These are phyloP conservation scores for Diachasmimorpha longicaudata DNA, from an alignment of 1,140 invertebrate genomes.

Conservation along the genomic window DNA sequence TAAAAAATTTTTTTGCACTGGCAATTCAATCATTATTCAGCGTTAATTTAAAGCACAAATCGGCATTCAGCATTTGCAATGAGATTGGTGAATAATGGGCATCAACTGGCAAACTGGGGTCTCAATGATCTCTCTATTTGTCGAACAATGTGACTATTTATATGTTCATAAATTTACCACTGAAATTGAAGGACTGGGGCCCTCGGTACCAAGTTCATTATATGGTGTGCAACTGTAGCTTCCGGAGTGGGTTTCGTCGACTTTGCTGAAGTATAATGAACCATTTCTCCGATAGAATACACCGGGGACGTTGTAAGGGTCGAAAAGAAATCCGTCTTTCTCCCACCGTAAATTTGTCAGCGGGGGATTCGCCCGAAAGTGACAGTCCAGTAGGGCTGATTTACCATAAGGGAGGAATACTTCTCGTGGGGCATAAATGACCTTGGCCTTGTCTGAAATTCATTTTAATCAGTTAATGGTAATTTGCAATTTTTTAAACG, in stretches of 20 bases:
- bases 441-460: slow-evolving; percentile 86
- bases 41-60: background rate
- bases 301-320: slow-evolving; percentile 88
- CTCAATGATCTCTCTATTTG: slow-evolving; percentile 25
- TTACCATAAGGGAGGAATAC: slow-evolving; percentile 89
- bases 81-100: slow-evolving; percentile 44
- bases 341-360: slow-evolving; percentile 93
- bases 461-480: background rate
- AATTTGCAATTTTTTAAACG: background rate
- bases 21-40: too few species aligned
- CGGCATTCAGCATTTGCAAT: background rate
- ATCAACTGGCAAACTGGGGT: slow-evolving; percentile 39
- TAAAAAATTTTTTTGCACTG: too few species aligned
- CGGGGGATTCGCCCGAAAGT: slow-evolving; percentile 91
- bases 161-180: slow-evolving; percentile 62
- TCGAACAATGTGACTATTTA: background rate
- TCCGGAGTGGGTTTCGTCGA: slow-evolving; percentile 78
- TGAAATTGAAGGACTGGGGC: slow-evolving; percentile 82
- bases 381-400: slow-evolving; percentile 89
- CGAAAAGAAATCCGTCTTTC: slow-evolving; percentile 90
- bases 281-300: slow-evolving; percentile 87
- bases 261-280: slow-evolving; percentile 83
- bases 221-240: slow-evolving; percentile 91
- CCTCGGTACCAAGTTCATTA: slow-evolving; percentile 85
- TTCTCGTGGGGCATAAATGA: slow-evolving; percentile 86